phyloP scores from a whole-genome alignment of 64 coral and sea anemone genomes.

The Montipora sp. region DNA sequence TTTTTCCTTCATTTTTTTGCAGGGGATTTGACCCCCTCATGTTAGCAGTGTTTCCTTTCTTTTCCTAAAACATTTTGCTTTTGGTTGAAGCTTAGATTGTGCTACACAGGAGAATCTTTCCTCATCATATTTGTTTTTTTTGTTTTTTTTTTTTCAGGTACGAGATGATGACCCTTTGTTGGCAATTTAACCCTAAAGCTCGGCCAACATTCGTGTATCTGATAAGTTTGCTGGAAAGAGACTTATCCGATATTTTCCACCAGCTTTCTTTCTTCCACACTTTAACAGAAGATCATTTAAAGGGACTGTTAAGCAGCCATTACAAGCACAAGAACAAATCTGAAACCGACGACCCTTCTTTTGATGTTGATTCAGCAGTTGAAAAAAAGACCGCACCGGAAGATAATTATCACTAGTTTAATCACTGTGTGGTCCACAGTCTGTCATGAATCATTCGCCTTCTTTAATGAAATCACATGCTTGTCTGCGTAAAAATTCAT shows the following conservation, averaged over 20 bases:
- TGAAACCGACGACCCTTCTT: neutral
- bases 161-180: conserved; percentile 90
- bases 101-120: neutral
- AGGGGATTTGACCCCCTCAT: neutral
- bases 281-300: conserved; percentile 70
- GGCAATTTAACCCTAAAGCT: conserved; percentile 81
- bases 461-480: too few species aligned
- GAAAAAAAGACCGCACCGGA: neutral
- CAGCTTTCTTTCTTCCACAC: conserved; percentile 86
- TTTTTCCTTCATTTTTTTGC: neutral
- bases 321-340: conserved; percentile 35
- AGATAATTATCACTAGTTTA: neutral
- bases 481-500: too few species aligned
- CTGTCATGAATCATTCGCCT: neutral
- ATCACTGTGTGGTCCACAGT: conserved; percentile 1
- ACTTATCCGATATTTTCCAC: conserved; percentile 66
- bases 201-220: conserved; percentile 90
- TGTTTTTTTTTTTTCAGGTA: conserved; percentile 59
- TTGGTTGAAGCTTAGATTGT: neutral
- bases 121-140: neutral
- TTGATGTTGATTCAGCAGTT: neutral
- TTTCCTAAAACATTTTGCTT: neutral
- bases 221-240: conserved; percentile 74
- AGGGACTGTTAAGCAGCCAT: conserved; percentile 63
- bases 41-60: neutral